Base-by-base conservation (phyloP, 1,140 invertebrate genomes). In the Zophobas atratus region DNA sequence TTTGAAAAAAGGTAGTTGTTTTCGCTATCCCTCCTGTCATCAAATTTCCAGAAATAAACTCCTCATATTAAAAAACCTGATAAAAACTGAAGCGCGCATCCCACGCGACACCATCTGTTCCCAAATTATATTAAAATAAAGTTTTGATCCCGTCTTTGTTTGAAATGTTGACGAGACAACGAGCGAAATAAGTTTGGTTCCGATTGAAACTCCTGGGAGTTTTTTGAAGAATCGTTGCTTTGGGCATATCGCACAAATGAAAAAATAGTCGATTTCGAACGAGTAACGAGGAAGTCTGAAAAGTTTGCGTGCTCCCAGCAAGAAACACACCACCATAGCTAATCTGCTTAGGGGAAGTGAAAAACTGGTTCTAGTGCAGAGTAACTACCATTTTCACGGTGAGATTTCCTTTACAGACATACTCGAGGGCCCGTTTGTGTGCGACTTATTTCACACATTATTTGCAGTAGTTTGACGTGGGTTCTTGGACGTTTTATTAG, bases 391-490 rank as follows among this genome's bases (percentile, higher is more conserved):
- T 75, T 75, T 75, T 75, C 74, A 75, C 41, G 74, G 55, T 75
- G 74, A 75, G 57, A 60, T 48, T 63, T 60, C 46, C 56, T 49
- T 60, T 60, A 34, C 56, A 39, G 35, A 8, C 56, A 35, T 63
- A 63, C 55, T 75, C 56, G 36, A 67, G 74, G 60, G 56, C 57
- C 74, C 74, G 56, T 39, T 75, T 75, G 36, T 48, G 43, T 75
- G n/a, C 38, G 57, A 75, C 41, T 75, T 75, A 75, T 75, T 75
- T 75, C 74, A 63, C 74, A 75, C 74, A 75, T 49, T 75, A 60
- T 60, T 60, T 72, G 46, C 46, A 60, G 33, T 8, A 4, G 4
- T 60, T 60, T 60, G 35, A 60, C 35, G 56, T 60, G 56, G 56
- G 56, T 4, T 60, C 38, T 6, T 36, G 56, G 56, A 57, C 56